phyloP scores from a whole-genome alignment of 2,113 vertebrate species.

The Seriola quinqueradiata region DNA sequence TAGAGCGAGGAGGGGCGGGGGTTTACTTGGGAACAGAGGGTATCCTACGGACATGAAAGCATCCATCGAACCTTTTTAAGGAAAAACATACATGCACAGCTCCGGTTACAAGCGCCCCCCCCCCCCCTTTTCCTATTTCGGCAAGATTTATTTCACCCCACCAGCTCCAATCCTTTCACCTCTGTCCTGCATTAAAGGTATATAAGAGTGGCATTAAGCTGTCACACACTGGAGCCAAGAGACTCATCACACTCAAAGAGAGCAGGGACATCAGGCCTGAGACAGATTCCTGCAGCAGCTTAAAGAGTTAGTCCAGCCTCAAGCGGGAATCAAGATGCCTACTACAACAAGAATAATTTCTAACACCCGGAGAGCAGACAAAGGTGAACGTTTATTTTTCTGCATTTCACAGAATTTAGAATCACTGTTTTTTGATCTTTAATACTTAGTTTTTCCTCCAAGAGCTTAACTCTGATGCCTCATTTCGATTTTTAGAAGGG shows the following conservation, averaged over 20 bases:
- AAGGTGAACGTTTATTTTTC: constrained; percentile 55
- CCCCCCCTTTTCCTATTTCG: constrained; percentile 30
- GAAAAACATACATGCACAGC: constrained; percentile 53
- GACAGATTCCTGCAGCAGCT: constrained; percentile 14
- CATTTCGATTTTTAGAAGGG: background rate
- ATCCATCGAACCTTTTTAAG: constrained; percentile 69
- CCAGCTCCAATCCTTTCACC: constrained; percentile 1
- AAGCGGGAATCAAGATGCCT: constrained; percentile 61
- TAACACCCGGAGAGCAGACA: constrained; percentile 55
- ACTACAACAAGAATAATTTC: constrained; percentile 59
- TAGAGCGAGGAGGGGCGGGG: constrained; percentile 21
- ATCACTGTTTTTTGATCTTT: background rate
- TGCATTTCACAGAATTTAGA: constrained; percentile 5
- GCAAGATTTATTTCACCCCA: constrained; percentile 32
- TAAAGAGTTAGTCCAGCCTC: background rate
- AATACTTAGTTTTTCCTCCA: background rate
- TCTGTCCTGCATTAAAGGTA: constrained; percentile 55
- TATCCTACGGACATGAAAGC: constrained; percentile 9
- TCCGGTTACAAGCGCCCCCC: constrained; percentile 62
- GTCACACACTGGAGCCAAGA: constrained; percentile 11
- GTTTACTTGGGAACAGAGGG: constrained; percentile 21
- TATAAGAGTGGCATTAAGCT: constrained; percentile 59
- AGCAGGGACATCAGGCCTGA: constrained; percentile 20
- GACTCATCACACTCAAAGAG: constrained; percentile 9
- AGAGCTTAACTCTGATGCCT: background rate